Base-by-base conservation (phyloP, 2,888 invertebrate genomes). In the Lepetodrilus schrolli region DNA sequence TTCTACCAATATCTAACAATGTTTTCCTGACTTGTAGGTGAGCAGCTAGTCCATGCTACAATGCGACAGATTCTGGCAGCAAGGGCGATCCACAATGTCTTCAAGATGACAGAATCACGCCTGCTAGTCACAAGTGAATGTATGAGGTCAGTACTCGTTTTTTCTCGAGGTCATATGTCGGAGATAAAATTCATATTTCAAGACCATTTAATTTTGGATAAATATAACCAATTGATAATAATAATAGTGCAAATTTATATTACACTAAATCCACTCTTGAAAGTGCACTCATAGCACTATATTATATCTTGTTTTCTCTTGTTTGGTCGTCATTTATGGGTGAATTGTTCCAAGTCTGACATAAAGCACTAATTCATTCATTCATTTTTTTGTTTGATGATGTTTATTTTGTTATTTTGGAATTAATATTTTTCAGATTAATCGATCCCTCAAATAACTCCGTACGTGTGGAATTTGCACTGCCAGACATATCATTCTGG, bases 1-100 rank as follows among this genome's bases (percentile, higher is more conserved):
- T n/a, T n/a, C n/a, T n/a, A n/a, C n/a, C n/a, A n/a, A n/a, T n/a
- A n/a, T n/a, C n/a, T n/a, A n/a, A n/a, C n/a, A n/a, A n/a, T n/a
- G n/a, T 50, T n/a, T 3, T 34, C 48, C 65, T 58, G n/a, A 49
- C 4, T 70, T 49, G 23, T 68, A 90, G 90, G 90, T 21, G 90
- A 90, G 68, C 83, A 83, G 48, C 74, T 92, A 20, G 87, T 91
- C 0, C 84, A 85, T 72, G 88, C 89, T 70, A 90, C 90, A 17
- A 90, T 91, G 70, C 80, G 90, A 36, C 90, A 91, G 81, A 90
- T 91, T 26, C 89, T 90, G 90, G 90, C 90, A 38, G 89, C 91
- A 17, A 79, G 91, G 70, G 91, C 91, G 8, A 88, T 90, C 70
- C 90, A 91, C 75, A 90, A 90, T 78, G 84, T 90, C 66, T 90